phyloP scores from a whole-genome alignment of 2,113 vertebrate genomes.

The Nerophis lumbriciformis region DNA sequence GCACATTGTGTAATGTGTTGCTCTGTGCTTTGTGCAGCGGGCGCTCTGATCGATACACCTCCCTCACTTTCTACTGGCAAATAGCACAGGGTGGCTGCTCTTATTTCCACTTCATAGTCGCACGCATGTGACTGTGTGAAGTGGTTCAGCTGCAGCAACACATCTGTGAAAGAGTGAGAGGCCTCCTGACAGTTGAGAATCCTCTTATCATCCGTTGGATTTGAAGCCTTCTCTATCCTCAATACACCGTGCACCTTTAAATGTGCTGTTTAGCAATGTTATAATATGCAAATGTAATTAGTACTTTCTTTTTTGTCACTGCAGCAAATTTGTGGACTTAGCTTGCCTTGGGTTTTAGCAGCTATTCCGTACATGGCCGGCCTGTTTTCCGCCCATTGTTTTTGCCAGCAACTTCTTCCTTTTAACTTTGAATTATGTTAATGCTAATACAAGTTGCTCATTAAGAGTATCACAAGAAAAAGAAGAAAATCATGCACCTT shows the following conservation, averaged over 20 bases:
- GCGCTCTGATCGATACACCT: conserved; percentile 63
- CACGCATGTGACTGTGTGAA: conserved; percentile 55
- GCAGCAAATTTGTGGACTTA: no score
- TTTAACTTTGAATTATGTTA: no score
- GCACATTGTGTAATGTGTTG: conserved; percentile 66
- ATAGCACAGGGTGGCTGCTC: conserved; percentile 33
- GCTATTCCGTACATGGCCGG: no score
- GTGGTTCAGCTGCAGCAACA: conserved; percentile 34
- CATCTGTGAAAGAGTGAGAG: conserved; percentile 28
- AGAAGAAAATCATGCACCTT: no score
- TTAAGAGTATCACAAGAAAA: no score
- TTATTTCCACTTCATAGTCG: conserved; percentile 52
- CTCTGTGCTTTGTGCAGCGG: conserved; percentile 40
- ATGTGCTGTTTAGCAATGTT: background rate
- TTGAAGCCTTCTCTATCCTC: background rate
- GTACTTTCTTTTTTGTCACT: no score
- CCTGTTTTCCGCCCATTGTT: no score
- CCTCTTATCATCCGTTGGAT: background rate
- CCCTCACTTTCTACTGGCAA: conserved; percentile 52
- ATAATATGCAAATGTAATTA: background rate
- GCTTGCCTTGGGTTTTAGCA: no score
- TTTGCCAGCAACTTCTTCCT: no score
- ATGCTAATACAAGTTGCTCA: no score
- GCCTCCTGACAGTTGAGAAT: background rate
- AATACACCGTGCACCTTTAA: background rate